Evolutionary conservation across 2,888 invertebrate genomes (phyloP).

Genomic region (Leucoma salicis): DNA sequence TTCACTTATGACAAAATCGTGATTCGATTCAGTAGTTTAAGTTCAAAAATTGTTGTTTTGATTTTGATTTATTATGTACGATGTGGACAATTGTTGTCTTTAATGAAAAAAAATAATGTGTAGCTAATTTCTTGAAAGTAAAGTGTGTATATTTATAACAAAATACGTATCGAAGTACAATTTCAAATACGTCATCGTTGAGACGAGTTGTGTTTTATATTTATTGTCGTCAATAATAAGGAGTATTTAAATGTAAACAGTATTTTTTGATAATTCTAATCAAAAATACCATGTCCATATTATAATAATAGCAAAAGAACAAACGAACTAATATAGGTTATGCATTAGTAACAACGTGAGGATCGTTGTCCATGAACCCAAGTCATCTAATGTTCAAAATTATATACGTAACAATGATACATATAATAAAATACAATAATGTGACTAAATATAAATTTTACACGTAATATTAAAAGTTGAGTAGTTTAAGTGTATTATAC

Average conservation of each 20-base stretch:
- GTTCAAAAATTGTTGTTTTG: constrained; percentile 59
- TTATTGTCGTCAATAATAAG: constrained; percentile 54
- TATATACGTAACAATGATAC: constrained; percentile 82
- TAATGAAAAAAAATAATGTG: constrained; percentile 49
- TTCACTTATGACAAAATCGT: constrained; percentile 60
- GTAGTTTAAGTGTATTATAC: constrained; percentile 78
- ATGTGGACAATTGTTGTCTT: constrained; percentile 48
- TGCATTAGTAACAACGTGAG: constrained; percentile 45
- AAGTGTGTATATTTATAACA: constrained; percentile 70
- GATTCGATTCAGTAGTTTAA: constrained; percentile 62
- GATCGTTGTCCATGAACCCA: constrained; percentile 57
- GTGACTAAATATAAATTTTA: constrained; percentile 80
- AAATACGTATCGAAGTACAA: constrained; percentile 82
- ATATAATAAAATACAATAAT: constrained; percentile 80
- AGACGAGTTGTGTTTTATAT: constrained; percentile 60
- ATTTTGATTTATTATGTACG: constrained; percentile 53
- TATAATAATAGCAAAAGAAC: constrained; percentile 52
- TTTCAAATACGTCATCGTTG: constrained; percentile 67
- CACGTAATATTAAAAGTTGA: constrained; percentile 78
- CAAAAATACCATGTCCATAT: constrained; percentile 66
- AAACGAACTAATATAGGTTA: constrained; percentile 42
- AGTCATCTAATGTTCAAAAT: constrained; percentile 81
- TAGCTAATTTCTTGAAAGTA: constrained; percentile 64
- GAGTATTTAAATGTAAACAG: constrained; percentile 57
- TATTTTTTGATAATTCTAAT: constrained; percentile 74